These are phyloP conservation scores for Carapus acus DNA, from an alignment of 2,797 vertebrate genomes.

Conservation along the genomic window DNA sequence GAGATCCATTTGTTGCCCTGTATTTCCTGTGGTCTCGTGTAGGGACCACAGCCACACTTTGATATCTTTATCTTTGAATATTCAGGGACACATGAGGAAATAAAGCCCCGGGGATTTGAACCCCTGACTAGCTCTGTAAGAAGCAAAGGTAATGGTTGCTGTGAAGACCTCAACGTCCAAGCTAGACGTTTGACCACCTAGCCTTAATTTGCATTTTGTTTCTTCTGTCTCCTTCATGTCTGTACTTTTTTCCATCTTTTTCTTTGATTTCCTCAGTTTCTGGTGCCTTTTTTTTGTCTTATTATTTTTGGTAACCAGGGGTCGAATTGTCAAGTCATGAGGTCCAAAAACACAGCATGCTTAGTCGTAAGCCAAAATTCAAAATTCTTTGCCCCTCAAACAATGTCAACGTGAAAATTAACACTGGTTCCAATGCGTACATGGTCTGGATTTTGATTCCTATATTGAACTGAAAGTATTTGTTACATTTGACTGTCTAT, in stretches of 20 bases:
- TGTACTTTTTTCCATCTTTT: conserved; percentile 49
- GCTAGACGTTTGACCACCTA: conserved; percentile 72
- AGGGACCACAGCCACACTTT: conserved; percentile 75
- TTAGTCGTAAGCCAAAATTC: conserved; percentile 43
- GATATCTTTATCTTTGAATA: conserved; percentile 83
- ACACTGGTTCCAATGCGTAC: conserved; percentile 27
- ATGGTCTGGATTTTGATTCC: conserved; percentile 16
- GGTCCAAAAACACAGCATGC: conserved; percentile 68
- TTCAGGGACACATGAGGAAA: conserved; percentile 83
- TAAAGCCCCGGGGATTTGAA: conserved; percentile 80
- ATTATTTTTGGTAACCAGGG: conserved; percentile 68
- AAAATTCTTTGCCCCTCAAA: conserved; percentile 30
- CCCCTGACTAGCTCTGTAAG: conserved; percentile 81
- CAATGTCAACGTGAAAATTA: conserved; percentile 28
- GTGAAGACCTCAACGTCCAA: conserved; percentile 74
- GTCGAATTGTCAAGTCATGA: conserved; percentile 69
- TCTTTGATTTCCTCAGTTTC: conserved; percentile 21
- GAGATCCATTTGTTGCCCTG: conserved; percentile 69
- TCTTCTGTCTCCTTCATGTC: conserved; percentile 55
- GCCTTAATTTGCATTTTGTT: conserved; percentile 70
- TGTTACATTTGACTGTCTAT: conserved; percentile 18
- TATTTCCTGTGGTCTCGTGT: conserved; percentile 73
- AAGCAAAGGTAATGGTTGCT: conserved; percentile 82
- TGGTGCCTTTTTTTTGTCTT: conserved; percentile 1
- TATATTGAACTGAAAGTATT: conserved; percentile 25